Conservation (phyloP, 1,140 invertebrate species). For the Diabrotica virgifera region DNA sequence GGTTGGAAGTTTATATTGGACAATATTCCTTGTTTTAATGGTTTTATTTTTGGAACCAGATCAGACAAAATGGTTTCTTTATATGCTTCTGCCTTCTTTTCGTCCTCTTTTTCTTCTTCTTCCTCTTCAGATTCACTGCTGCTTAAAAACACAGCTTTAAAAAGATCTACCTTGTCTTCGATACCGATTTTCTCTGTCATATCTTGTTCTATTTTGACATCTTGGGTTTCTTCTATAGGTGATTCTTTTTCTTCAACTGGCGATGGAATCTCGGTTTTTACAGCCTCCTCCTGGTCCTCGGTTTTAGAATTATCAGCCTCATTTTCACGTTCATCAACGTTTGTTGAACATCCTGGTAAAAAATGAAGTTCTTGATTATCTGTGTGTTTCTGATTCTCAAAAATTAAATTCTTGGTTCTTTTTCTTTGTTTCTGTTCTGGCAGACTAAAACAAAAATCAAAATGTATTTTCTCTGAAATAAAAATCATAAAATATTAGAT, state of each 20-base stretch:
- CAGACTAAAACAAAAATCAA: conserved; percentile 32
- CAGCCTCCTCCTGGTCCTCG: conserved; percentile 13
- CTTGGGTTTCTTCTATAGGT: conserved; percentile 13
- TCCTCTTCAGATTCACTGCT: conserved; percentile 43
- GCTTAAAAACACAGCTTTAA: conserved; percentile 45
- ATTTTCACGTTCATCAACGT: not conserved
- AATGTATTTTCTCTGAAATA: not conserved
- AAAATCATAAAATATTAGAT: too few species aligned
- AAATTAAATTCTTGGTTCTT: conserved; percentile 43
- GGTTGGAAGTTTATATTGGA: conserved; percentile 39
- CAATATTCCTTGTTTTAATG: conserved; percentile 43
- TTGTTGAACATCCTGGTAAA: conserved; percentile 34
- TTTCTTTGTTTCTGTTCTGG: conserved; percentile 33
- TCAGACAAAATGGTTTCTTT: conserved; percentile 37
- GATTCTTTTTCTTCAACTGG: conserved; percentile 13
- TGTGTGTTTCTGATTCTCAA: conserved; percentile 42
- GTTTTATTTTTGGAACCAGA: conserved; percentile 45
- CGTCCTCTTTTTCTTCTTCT: conserved; percentile 28
- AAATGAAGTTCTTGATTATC: conserved; percentile 29
- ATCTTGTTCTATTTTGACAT: conserved; percentile 29
- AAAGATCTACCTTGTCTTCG: conserved; percentile 43
- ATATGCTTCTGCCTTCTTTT: conserved; percentile 31
- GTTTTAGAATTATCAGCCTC: not conserved
- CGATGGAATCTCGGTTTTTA: not conserved
- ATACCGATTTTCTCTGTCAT: conserved; percentile 43